Conservation (phyloP, 30 jellyfish, hydroid and myxozoan species). For the Chironex yamaguchii region DNA sequence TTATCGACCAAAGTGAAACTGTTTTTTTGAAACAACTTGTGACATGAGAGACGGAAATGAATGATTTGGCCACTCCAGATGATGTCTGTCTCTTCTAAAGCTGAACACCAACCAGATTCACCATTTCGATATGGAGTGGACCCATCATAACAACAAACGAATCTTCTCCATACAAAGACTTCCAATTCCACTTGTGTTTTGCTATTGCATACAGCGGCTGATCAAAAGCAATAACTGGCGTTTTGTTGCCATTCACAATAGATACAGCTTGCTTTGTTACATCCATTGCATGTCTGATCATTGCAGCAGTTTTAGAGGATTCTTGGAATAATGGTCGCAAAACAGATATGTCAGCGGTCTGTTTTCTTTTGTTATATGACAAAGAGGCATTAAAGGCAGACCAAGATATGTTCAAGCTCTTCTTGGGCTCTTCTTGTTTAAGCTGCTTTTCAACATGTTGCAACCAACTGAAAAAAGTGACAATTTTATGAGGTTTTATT, state of each 20-base stretch:
- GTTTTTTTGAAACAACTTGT: no score
- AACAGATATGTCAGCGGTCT: neutral
- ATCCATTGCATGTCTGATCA: constrained; percentile 54
- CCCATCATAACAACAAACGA: constrained; percentile 58
- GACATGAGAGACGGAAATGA: constrained; percentile 52
- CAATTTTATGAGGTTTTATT: no score
- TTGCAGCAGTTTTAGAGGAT: constrained; percentile 46
- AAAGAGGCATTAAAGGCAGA: constrained; percentile 59
- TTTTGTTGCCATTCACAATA: constrained; percentile 42
- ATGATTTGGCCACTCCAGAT: constrained; percentile 65
- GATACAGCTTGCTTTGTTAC: constrained; percentile 45
- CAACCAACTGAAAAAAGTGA: no score
- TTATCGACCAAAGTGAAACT: constrained; percentile 26
- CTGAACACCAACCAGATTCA: no score
- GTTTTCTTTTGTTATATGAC: neutral
- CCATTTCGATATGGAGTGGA: constrained; percentile 63
- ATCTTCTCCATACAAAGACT: constrained; percentile 38
- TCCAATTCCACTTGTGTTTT: constrained; percentile 68
- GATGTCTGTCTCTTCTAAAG: no score
- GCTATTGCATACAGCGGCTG: constrained; percentile 77
- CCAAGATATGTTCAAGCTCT: constrained; percentile 39
- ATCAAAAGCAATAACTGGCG: constrained; percentile 54
- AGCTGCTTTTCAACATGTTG: no score
- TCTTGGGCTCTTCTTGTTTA: no score
- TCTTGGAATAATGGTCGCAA: constrained; percentile 58